Evolutionary conservation across 2,888 invertebrate species (phyloP), one percentile per base, ranked within the genome.

Genomic region (Phyllotreta striolata): DNA sequence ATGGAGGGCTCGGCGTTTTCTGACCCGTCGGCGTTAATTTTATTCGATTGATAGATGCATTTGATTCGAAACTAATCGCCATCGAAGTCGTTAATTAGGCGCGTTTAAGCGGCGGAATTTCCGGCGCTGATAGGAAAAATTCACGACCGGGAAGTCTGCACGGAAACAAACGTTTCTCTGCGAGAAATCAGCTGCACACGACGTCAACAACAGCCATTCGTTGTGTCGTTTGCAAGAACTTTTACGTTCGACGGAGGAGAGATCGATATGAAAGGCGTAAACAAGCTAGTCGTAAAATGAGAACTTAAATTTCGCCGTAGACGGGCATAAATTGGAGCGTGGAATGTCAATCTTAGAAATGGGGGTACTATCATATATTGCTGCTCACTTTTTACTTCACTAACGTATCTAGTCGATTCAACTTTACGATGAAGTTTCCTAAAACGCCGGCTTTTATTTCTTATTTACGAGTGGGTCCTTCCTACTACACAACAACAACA

Each of bases 261-360:
- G 8, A 35, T 35, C 24, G 59, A 59, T 51, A 41, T 43, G n/a
- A 13, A 41, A 60, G 60, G 57, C 63, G 58, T 58, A 63, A 67
- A 67, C 59, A 52, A 51, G 58, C 51, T 51, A 44, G 66, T 71
- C 70, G 64, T 72, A 72, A 72, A 73, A 71, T 67, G 51, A 67
- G 37, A 66, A 69, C 55, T 71, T 70, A 72, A 72, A 61, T 68
- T 72, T 66, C 66, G 66, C 64, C 67, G 64, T 64, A 62, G 69
- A 56, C 54, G 61, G 37, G 49, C 44, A 62, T 76, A 75, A 75
- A 77, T 75, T 73, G 76, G 73, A 70, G 75, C 74, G 74, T 76
- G 75, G 75, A 76, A 76, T 73, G 76, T 75, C 76, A 76, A 77
- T 77, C 77, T 76, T 74, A 73, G 76, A 72, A 75, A 76, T 74